These are phyloP conservation scores for Agrochola circellaris DNA, from an alignment of 2,888 invertebrate species.

Conservation along the genomic window DNA sequence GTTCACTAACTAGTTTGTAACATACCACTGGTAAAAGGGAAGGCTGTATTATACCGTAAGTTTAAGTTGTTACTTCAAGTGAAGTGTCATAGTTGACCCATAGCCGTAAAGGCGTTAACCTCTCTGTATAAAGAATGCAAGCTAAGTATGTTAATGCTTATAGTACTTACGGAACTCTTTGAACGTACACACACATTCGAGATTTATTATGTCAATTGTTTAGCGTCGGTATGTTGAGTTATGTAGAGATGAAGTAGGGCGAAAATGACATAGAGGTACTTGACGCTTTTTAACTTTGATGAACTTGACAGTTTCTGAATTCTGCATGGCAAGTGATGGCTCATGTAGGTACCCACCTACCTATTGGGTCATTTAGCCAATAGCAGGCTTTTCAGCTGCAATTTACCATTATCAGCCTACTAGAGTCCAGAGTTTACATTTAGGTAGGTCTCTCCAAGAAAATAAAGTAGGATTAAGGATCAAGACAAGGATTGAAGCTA, in stretches of 20 bases:
- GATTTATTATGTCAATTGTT: conserved; percentile 20
- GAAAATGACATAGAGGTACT: not conserved
- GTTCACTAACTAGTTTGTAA: too few relatives aligned
- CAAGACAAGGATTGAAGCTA: not conserved
- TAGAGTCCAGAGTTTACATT: not conserved
- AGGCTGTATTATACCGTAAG: conserved; percentile 34
- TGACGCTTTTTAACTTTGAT: not conserved
- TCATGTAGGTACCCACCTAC: too few relatives aligned
- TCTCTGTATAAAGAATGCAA: conserved; percentile 25
- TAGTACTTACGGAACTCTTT: conserved; percentile 22
- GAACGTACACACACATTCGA: not conserved
- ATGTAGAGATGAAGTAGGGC: not conserved
- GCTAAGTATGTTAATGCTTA: conserved; percentile 38
- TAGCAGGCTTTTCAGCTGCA: not conserved
- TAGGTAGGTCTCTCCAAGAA: not conserved
- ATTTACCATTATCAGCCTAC: not conserved
- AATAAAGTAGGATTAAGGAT: not conserved
- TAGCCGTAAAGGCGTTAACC: conserved; percentile 15
- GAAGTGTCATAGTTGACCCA: conserved; percentile 29
- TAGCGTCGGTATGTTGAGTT: not conserved
- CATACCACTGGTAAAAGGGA: conserved; percentile 25
- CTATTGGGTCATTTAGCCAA: not conserved
- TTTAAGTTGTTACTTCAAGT: conserved; percentile 12
- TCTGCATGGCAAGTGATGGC: not conserved
- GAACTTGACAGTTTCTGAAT: not conserved